Evolutionary conservation across 2,888 invertebrate species (phyloP).

Genomic region (Meiosimyza decipiens): DNA sequence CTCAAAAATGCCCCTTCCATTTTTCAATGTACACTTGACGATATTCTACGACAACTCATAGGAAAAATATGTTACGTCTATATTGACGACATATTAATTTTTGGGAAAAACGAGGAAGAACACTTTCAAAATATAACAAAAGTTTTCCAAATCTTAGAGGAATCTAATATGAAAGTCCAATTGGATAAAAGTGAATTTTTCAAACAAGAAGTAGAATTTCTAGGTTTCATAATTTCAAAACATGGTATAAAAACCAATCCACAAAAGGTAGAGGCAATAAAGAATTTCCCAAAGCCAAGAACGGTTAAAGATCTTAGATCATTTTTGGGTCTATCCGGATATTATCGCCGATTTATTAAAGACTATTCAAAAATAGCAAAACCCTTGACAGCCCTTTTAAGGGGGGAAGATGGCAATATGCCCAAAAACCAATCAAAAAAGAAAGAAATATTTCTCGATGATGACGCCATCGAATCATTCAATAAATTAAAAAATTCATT

Average conservation of each 20-base stretch:
- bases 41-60: neutral
- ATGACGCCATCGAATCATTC: neutral
- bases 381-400: slow-evolving; percentile 16
- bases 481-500: neutral
- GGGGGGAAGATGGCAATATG: slow-evolving; percentile 13
- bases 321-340: neutral
- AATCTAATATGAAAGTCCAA: slow-evolving; percentile 6
- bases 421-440: neutral
- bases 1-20: neutral
- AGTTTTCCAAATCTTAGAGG: slow-evolving; percentile 2
- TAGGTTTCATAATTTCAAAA: neutral
- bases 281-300: neutral
- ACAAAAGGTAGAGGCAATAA: neutral
- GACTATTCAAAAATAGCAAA: neutral
- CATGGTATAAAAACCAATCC: neutral
- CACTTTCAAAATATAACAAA: neutral
- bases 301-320: neutral
- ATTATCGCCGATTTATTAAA: neutral
- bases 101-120: neutral
- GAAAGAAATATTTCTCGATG: neutral
- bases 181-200: slow-evolving; percentile 2
- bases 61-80: slow-evolving; percentile 3
- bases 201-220: slow-evolving; percentile 15
- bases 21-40: neutral
- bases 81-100: slow-evolving; percentile 24